Evolutionary conservation across 2,888 invertebrate genomes (phyloP), one percentile per base, ranked within the genome.

Genomic region (Aporophyla lueneburgensis): DNA sequence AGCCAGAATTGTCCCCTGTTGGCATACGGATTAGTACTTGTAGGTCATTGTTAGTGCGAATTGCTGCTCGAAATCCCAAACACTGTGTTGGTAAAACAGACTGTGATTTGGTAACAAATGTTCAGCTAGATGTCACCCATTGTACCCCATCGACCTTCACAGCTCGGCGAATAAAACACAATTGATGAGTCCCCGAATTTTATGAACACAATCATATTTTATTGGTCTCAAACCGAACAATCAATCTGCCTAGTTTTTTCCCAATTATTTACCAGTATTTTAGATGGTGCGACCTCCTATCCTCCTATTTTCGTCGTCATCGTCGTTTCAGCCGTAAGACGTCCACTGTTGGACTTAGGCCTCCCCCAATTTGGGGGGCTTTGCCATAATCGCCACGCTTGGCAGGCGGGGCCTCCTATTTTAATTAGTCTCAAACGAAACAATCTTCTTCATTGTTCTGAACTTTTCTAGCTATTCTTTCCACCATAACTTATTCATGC

Each of bases 401-500:
- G n/a, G n/a, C n/a, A n/a, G n/a, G n/a, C n/a, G n/a, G n/a, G n/a
- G n/a, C n/a, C n/a, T n/a, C n/a, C n/a, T n/a, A n/a, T n/a, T n/a
- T n/a, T n/a, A n/a, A n/a, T n/a, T n/a, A n/a, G n/a, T n/a, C n/a
- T n/a, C n/a, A n/a, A n/a, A n/a, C n/a, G n/a, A n/a, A n/a, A n/a
- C n/a, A 40, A 43, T 27, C 12, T 61, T 33, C 46, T 63, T 21
- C 49, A 51, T 56, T 27, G 53, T 63, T 58, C 27, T 43, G 19
- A 53, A 46, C 7, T 66, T 59, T 71, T 70, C 40, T 16, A 66
- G 53, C 67, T 33, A 67, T 72, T 62, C n/a, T 67, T 74, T 72
- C 21, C 21, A 33, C 61, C 40, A 61, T 79, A 51, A 75, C 46
- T 89, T 83, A 88, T 80, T 87, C 85, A 85, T 86, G 58, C 10